Conservation (phyloP, 1,140 invertebrate species). For the Zaprionus vittiger region DNA sequence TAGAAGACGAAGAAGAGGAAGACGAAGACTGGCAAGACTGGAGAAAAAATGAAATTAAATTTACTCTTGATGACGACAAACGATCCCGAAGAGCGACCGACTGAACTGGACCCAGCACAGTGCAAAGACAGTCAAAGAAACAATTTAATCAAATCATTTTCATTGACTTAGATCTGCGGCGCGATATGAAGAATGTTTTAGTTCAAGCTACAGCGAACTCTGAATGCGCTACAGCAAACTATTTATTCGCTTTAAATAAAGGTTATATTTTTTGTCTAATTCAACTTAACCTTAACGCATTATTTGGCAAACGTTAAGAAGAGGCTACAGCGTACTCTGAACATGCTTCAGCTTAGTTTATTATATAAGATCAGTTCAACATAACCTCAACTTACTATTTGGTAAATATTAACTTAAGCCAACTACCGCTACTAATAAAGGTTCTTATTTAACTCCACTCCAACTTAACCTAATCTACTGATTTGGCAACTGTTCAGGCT, state of each 20-base stretch:
- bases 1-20: not conserved
- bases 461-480: no score
- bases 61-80: slow-evolving; percentile 38
- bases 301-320: no score
- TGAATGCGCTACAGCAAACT: slow-evolving; percentile 15
- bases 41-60: slow-evolving; percentile 28
- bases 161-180: slow-evolving; percentile 50
- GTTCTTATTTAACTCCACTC: no score
- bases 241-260: slow-evolving; percentile 17
- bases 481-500: no score
- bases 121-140: slow-evolving; percentile 28
- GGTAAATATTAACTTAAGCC: not conserved
- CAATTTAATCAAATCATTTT: slow-evolving; percentile 62
- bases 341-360: no score
- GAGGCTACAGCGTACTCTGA: no score
- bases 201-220: not conserved
- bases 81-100: slow-evolving; percentile 11
- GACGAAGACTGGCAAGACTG: not conserved
- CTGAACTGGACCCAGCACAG: not conserved
- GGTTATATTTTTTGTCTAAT: no score
- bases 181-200: slow-evolving; percentile 27
- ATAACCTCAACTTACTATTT: no score
- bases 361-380: no score
- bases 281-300: no score
- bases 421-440: not conserved